Percentiles rank a stretch among this genome's conserved stretches.
These are phyloP conservation scores for Furcula furcula DNA, from an alignment of 2,888 invertebrate species.

Conservation along the genomic window DNA sequence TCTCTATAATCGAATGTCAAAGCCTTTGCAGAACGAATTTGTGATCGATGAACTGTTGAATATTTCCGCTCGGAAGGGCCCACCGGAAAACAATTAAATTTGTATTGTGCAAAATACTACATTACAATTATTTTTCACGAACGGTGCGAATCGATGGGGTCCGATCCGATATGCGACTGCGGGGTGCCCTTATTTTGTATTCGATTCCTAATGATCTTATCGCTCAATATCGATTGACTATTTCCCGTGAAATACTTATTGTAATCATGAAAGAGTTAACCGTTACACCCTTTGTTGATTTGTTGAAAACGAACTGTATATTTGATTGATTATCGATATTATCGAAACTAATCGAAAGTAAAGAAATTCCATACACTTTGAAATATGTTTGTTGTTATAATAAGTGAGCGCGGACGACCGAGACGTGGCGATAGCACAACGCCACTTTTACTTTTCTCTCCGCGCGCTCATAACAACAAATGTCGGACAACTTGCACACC, in stretches of 20 bases:
- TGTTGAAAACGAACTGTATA: neutral
- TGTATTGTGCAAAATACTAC: slow-evolving; percentile 58
- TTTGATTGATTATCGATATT: slow-evolving; percentile 7
- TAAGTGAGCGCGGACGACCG: too few species aligned
- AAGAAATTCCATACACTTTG: slow-evolving; percentile 19
- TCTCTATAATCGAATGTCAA: slow-evolving; percentile 37
- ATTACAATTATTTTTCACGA: slow-evolving; percentile 42
- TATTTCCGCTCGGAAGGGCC: slow-evolving; percentile 54
- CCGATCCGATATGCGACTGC: slow-evolving; percentile 35
- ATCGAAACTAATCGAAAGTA: slow-evolving; percentile 36
- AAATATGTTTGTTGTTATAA: too few species aligned
- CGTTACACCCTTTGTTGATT: slow-evolving; percentile 28
- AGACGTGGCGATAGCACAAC: slow-evolving; percentile 47
- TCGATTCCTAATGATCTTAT: slow-evolving; percentile 73
- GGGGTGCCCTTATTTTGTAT: slow-evolving; percentile 56
- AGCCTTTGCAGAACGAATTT: slow-evolving; percentile 61
- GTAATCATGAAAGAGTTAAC: slow-evolving; percentile 58
- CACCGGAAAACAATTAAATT: slow-evolving; percentile 64
- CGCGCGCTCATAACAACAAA: slow-evolving; percentile 35
- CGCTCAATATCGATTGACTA: slow-evolving; percentile 33
- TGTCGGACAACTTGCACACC: too few species aligned
- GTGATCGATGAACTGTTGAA: slow-evolving; percentile 64
- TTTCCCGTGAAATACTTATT: slow-evolving; percentile 47
- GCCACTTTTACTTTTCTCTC: slow-evolving; percentile 77
- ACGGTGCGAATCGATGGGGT: slow-evolving; percentile 49